These are phyloP conservation scores for Empis stercorea DNA, from an alignment of 2,888 invertebrate species.

Conservation along the genomic window DNA sequence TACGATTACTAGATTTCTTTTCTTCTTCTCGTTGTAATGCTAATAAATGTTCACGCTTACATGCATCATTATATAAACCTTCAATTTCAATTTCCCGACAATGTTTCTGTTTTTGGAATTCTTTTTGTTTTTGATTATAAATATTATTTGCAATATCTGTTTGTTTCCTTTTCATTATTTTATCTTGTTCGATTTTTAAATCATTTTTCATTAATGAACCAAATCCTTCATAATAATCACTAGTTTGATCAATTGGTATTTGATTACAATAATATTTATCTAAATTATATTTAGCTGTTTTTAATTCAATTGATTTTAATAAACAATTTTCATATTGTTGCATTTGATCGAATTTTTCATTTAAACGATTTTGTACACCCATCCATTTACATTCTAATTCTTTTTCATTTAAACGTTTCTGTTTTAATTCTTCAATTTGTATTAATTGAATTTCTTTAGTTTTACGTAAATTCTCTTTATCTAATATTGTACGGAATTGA, in stretches of 20 bases:
- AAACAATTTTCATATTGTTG: conserved; percentile 17
- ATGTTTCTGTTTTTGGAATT: not conserved
- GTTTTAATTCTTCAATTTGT: conserved; percentile 26
- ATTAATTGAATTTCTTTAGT: conserved; percentile 23
- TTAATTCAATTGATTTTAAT: conserved; percentile 4
- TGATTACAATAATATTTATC: no score
- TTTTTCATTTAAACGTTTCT: conserved; percentile 17
- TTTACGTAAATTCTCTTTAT: conserved; percentile 20
- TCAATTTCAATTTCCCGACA: no score
- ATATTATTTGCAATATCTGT: not conserved
- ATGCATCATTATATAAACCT: no score
- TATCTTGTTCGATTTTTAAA: no score
- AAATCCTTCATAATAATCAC: no score
- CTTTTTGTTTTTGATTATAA: not conserved
- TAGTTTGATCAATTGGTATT: no score
- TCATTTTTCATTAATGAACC: no score
- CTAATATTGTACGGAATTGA: conserved; percentile 26
- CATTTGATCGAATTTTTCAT: conserved; percentile 15
- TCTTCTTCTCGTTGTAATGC: no score
- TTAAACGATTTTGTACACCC: conserved; percentile 18
- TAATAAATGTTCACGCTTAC: no score
- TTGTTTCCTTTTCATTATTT: no score
- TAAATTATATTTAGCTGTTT: no score
- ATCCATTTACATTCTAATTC: conserved; percentile 23
- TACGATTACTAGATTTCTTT: not conserved